Base-by-base conservation (phyloP, 2,113 vertebrate genomes). In the Carettochelys insculpta region DNA sequence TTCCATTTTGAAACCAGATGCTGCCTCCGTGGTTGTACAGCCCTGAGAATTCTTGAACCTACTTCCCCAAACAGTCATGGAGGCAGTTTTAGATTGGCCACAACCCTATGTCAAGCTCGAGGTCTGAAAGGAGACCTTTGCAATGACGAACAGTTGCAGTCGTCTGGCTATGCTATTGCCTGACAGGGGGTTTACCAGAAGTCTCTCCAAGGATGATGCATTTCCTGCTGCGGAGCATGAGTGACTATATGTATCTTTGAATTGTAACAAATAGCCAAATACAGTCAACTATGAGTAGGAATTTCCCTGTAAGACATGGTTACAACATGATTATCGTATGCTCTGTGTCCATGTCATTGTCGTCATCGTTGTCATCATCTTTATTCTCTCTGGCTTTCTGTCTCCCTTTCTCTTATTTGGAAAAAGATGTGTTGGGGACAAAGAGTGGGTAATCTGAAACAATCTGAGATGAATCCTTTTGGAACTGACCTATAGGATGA, bases 381-480 rank as follows among this genome's bases (percentile, higher is more conserved):
- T n/a, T n/a, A n/a, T n/a, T n/a, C n/a, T n/a, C n/a, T n/a, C n/a
- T n/a, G n/a, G n/a, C n/a, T n/a, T 71, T 91, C 48, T 50, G 14
- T 14, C 38, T 54, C 80, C 11, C 0, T 1, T 6, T 89, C 54
- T 56, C 54, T 56, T 22, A 87, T 45, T 77, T 7, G 12, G 3
- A 3, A 75, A 79, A 87, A 8, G 5, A 1, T 51, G 27, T 2
- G 0, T 19, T 31, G 82, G 65, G 52, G 50, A 84, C 54, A 83
- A 81, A 22, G 5, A 48, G n/a, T 52, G n/a, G n/a, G 58, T 78
- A 17, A 78, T 90, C 31, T 11, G 38, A 82, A 95, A 75, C 77
- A 61, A 80, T 54, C 88, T 76, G 54, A 86, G 65, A 86, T 17
- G 92, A 89, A 86, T 77, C 73, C 77, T 77, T 90, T 94, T 96